Conservation (phyloP, 2,113 vertebrate species). For the Mobula hypostoma region DNA sequence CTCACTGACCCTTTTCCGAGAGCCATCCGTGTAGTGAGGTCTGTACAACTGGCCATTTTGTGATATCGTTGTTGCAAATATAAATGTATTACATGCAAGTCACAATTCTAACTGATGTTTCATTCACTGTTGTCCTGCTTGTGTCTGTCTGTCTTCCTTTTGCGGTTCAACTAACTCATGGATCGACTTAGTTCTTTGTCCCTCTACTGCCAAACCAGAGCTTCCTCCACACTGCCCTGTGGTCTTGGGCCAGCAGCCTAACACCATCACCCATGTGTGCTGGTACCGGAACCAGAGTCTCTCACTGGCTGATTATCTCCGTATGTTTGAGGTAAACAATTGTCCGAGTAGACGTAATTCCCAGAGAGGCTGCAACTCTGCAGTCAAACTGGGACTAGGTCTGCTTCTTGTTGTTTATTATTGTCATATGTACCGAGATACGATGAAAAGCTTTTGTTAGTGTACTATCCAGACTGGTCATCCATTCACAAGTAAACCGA, state of each 20-base stretch:
- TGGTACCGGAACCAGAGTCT: slow-evolving; percentile 92
- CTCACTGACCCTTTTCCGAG: background rate
- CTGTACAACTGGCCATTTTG: background rate
- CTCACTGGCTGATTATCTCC: slow-evolving; percentile 80
- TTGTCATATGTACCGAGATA: too few relatives aligned
- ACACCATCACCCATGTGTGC: slow-evolving; percentile 89
- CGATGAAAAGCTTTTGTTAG: too few relatives aligned
- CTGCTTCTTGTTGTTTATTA: too few relatives aligned
- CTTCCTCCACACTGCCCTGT: slow-evolving; percentile 81
- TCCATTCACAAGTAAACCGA: too few relatives aligned
- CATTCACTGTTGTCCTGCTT: slow-evolving; percentile 42
- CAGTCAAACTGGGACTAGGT: background rate
- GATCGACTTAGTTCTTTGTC: slow-evolving; percentile 64
- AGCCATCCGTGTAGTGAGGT: background rate
- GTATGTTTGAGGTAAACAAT: slow-evolving; percentile 81
- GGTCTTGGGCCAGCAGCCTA: slow-evolving; percentile 79
- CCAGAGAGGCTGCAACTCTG: background rate
- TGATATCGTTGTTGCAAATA: slow-evolving; percentile 17
- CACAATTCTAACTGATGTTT: slow-evolving; percentile 39
- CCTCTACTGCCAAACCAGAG: slow-evolving; percentile 74
- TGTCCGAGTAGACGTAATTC: too few relatives aligned
- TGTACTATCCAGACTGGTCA: too few relatives aligned
- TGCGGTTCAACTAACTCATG: background rate
- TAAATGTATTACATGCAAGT: background rate
- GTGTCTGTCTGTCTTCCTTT: slow-evolving; percentile 41